A percentile compares a stretch with the other conserved stretches of the same genome.
Conservation (phyloP, 2,113 vertebrate genomes). For the Budorcas taxicolor region DNA sequence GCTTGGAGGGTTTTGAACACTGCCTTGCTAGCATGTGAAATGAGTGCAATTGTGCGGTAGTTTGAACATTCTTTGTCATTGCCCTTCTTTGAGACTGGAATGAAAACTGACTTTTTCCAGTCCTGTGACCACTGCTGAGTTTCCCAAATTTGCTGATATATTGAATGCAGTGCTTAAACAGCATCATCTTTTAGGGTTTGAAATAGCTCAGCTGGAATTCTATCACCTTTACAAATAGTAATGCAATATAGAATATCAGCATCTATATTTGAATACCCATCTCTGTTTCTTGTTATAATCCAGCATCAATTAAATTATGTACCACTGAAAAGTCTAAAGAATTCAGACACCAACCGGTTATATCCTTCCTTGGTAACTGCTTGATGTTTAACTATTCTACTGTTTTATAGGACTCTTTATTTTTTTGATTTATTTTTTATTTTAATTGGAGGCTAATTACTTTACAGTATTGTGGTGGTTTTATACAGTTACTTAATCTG, state of each 20-base stretch:
- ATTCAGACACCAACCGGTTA: background rate
- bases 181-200: background rate
- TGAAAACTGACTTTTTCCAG: background rate
- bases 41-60: background rate
- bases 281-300: background rate
- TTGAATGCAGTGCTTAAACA: background rate
- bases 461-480: background rate
- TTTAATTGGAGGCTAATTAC: background rate
- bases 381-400: background rate
- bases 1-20: background rate
- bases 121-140: background rate
- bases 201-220: background rate
- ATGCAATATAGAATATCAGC: background rate
- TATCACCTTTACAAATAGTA: background rate
- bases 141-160: background rate
- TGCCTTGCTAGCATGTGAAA: background rate
- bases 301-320: background rate
- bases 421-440: background rate
- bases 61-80: background rate
- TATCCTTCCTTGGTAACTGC: background rate
- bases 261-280: background rate
- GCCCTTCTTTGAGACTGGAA: background rate
- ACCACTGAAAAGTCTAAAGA: background rate
- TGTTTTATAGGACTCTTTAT: background rate
- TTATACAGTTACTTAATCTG: background rate